phyloP scores from a whole-genome alignment of 92 coral and sea anemone genomes.

The Blastomussa wellsi region DNA sequence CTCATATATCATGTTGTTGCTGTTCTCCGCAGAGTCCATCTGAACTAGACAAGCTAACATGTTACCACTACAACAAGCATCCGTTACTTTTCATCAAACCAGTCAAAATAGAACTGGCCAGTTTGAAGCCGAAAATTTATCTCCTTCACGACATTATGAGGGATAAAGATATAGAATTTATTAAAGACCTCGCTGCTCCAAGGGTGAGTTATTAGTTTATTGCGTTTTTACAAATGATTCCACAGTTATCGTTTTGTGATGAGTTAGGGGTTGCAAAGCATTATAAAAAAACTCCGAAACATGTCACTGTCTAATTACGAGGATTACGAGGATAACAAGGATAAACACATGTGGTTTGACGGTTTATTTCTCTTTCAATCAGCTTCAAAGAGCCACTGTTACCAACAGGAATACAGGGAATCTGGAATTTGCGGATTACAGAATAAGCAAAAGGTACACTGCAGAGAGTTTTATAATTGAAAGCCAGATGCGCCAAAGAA shows the following conservation, averaged over 20 bases:
- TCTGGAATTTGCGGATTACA: constrained; percentile 87
- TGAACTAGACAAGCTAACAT: constrained; percentile 65
- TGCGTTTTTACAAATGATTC: not conserved
- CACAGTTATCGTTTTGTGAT: not conserved
- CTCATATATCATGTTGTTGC: no score
- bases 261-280: not conserved
- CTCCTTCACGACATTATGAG: constrained; percentile 72
- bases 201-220: constrained; percentile 49
- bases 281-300: no score
- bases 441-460: constrained; percentile 91
- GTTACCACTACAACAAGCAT: constrained; percentile 72
- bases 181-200: constrained; percentile 76
- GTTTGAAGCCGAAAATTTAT: constrained; percentile 74
- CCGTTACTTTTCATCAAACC: constrained; percentile 78
- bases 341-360: not conserved
- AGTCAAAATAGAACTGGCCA: constrained; percentile 75
- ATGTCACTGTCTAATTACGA: no score
- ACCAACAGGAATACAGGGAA: constrained; percentile 78
- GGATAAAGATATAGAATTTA: constrained; percentile 78
- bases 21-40: constrained; percentile 56
- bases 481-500: not conserved
- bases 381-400: constrained; percentile 89
- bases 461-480: not conserved
- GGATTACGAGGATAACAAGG: no score
- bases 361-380: not conserved